These are phyloP conservation scores for Megaptera novaeangliae DNA, from an alignment of 2,113 vertebrate genomes.

Conservation along the genomic window DNA sequence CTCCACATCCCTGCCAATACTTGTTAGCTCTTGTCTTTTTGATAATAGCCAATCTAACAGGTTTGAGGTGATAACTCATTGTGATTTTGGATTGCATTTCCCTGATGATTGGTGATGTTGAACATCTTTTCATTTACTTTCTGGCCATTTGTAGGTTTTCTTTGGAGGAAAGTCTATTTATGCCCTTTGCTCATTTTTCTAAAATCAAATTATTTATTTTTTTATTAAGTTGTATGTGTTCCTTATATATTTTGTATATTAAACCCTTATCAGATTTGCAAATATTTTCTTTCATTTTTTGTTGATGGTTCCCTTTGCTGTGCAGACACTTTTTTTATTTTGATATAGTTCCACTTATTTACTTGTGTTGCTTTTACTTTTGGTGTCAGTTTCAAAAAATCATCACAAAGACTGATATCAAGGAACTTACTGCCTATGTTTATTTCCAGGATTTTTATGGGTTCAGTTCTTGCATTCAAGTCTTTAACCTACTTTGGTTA, in stretches of 20 bases:
- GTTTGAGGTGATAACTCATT: background rate
- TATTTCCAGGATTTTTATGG: background rate
- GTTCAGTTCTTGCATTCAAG: background rate
- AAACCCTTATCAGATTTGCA: background rate
- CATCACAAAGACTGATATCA: background rate
- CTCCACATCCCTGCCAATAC: background rate
- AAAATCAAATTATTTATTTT: background rate
- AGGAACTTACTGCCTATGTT: background rate
- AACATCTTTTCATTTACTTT: background rate
- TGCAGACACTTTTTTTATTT: background rate
- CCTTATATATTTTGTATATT: background rate
- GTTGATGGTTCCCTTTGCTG: background rate
- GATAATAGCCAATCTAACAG: background rate
- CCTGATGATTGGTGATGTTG: background rate
- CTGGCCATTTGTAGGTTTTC: background rate
- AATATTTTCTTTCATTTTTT: background rate
- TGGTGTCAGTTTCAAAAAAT: background rate
- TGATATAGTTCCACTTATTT: background rate
- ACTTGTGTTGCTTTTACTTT: background rate
- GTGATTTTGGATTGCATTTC: background rate
- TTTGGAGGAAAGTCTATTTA: background rate
- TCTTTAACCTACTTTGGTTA: background rate
- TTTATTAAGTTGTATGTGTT: background rate
- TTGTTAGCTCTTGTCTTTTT: background rate
- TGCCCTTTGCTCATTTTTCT: background rate